Conservation (phyloP, 1,140 invertebrate species). For the Gonatopus flavifemur region DNA sequence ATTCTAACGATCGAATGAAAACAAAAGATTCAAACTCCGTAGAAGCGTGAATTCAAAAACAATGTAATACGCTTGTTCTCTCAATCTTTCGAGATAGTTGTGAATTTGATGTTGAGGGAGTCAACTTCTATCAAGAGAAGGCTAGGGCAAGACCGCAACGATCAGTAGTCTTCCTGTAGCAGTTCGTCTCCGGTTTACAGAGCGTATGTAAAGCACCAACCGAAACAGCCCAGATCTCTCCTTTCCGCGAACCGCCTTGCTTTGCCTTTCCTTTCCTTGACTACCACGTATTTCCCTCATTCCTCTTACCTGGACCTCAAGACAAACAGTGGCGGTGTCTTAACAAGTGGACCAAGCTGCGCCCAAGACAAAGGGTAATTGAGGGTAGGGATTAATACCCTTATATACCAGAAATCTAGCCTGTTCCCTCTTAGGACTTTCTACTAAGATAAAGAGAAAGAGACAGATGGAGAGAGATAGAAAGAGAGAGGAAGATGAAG, state of each 20-base stretch:
- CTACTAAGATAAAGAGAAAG: too few relatives aligned
- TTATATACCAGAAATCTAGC: slow-evolving; percentile 56
- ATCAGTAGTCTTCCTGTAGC: slow-evolving; percentile 56
- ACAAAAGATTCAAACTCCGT: too few relatives aligned
- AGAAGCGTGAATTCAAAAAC: too few relatives aligned
- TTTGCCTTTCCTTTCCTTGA: not conserved
- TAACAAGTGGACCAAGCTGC: slow-evolving; percentile 61
- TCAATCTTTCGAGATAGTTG: too few relatives aligned
- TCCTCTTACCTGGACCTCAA: slow-evolving; percentile 44
- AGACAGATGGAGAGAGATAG: too few relatives aligned
- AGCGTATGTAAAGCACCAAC: slow-evolving; percentile 56
- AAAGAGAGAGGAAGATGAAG: too few relatives aligned
- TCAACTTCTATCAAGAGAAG: slow-evolving; percentile 35
- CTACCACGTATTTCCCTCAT: not conserved
- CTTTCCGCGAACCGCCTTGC: slow-evolving; percentile 48
- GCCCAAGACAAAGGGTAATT: slow-evolving; percentile 62
- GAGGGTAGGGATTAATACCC: slow-evolving; percentile 61
- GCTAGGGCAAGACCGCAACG: slow-evolving; percentile 55
- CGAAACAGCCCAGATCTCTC: slow-evolving; percentile 52
- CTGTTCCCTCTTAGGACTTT: slow-evolving; percentile 41
- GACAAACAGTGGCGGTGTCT: slow-evolving; percentile 61
- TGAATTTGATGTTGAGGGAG: too few relatives aligned
- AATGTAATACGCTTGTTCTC: too few relatives aligned
- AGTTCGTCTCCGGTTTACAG: slow-evolving; percentile 58
- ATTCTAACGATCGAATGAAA: too few relatives aligned